Conservation (phyloP, 2,797 vertebrate species). For the Valencia hispanica region DNA sequence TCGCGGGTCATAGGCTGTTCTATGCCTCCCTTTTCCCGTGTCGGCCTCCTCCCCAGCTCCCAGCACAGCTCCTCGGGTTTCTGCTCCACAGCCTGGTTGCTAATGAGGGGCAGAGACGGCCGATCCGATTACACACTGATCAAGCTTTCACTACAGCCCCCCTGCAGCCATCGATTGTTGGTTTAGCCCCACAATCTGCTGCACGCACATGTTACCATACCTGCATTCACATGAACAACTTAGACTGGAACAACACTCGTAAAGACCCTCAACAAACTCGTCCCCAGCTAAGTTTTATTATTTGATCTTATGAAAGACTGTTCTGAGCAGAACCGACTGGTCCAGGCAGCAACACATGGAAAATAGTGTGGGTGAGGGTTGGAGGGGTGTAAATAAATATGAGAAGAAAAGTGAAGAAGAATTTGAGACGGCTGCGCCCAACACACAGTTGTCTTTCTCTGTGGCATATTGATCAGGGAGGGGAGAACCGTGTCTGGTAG, state of each 20-base stretch:
- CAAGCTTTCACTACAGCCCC: constrained; percentile 28
- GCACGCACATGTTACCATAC: constrained; percentile 10
- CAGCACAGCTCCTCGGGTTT: constrained; percentile 76
- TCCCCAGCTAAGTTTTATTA: neutral
- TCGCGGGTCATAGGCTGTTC: constrained; percentile 61
- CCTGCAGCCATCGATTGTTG: constrained; percentile 74
- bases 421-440: constrained; percentile 72
- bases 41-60: constrained; percentile 18
- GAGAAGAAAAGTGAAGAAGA: constrained; percentile 51
- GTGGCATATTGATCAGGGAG: constrained; percentile 66
- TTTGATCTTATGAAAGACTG: neutral
- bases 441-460: constrained; percentile 67
- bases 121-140: constrained; percentile 74
- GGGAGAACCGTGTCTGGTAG: constrained; percentile 47
- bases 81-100: constrained; percentile 72
- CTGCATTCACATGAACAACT: neutral
- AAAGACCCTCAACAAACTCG: neutral
- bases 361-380: constrained; percentile 50
- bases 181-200: constrained; percentile 75
- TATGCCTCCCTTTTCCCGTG: constrained; percentile 51
- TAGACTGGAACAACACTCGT: neutral
- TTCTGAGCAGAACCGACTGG: constrained; percentile 34
- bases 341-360: constrained; percentile 55
- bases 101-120: constrained; percentile 77
- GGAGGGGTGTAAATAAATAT: constrained; percentile 38